Conservation (phyloP, 2,888 invertebrate species). For the Orthonevra nobilis region DNA sequence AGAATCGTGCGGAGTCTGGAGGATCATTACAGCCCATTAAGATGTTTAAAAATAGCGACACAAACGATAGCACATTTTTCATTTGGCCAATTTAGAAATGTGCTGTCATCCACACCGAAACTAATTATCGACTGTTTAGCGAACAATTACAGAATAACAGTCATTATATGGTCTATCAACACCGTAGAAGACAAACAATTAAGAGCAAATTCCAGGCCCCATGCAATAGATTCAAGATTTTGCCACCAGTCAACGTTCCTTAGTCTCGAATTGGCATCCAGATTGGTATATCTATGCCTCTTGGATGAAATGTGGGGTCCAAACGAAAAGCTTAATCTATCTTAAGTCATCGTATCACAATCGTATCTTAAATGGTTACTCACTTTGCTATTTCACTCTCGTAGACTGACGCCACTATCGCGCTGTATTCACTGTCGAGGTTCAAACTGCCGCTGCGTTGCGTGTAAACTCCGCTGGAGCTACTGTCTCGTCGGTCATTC, state of each 20-base stretch:
- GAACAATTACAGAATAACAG: constrained; percentile 19
- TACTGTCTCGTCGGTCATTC: constrained; percentile 73
- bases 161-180: constrained; percentile 7
- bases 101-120: neutral
- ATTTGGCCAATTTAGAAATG: neutral
- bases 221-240: neutral
- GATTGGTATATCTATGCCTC: constrained; percentile 12
- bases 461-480: constrained; percentile 71
- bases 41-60: too few species aligned
- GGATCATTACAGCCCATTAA: too few species aligned
- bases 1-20: too few species aligned
- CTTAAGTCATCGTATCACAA: constrained; percentile 9
- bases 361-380: constrained; percentile 59
- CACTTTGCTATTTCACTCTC: constrained; percentile 77
- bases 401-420: constrained; percentile 76
- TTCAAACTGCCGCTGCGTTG: constrained; percentile 72
- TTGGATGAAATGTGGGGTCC: constrained; percentile 9
- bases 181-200: neutral
- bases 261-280: neutral
- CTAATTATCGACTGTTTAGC: neutral
- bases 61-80: neutral
- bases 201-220: too few species aligned
- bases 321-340: constrained; percentile 2
- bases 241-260: neutral
- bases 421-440: constrained; percentile 77